Percentiles rank a stretch among this genome's conserved stretches.
phyloP scores from a whole-genome alignment of 2,113 vertebrate genomes.

The Ctenodactylus gundi region DNA sequence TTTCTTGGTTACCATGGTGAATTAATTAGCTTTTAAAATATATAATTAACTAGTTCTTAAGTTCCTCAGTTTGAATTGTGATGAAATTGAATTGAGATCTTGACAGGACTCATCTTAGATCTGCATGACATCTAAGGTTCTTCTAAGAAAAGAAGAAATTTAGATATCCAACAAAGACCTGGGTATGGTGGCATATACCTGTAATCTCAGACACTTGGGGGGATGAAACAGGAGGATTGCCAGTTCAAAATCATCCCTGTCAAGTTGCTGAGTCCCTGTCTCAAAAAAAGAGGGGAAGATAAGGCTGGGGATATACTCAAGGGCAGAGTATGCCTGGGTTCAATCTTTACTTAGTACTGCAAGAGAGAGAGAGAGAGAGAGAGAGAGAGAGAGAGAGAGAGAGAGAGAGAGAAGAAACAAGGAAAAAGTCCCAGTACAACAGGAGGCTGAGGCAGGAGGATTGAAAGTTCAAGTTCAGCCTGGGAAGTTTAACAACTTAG shows the following conservation, averaged over 20 bases:
- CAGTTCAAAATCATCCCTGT: not conserved
- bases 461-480: too few relatives aligned
- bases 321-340: too few relatives aligned
- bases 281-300: too few relatives aligned
- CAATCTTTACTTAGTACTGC: too few relatives aligned
- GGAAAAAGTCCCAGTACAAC: too few relatives aligned
- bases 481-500: too few relatives aligned
- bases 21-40: slow-evolving; percentile 53
- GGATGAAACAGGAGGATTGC: not conserved
- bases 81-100: not conserved
- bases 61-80: slow-evolving; percentile 22
- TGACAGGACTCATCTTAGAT: not conserved
- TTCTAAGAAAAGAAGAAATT: too few relatives aligned
- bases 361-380: too few relatives aligned
- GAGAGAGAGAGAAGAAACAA: too few relatives aligned
- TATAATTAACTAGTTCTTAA: slow-evolving; percentile 20
- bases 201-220: not conserved
- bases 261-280: not conserved
- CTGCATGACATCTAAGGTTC: not conserved
- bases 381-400: too few relatives aligned
- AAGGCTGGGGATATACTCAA: too few relatives aligned
- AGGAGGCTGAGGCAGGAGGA: too few relatives aligned
- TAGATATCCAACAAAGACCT: not conserved
- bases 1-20: slow-evolving; percentile 55
- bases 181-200: not conserved